Base-by-base conservation (phyloP, 1,140 invertebrate genomes). In the Melitaea cinxia region DNA sequence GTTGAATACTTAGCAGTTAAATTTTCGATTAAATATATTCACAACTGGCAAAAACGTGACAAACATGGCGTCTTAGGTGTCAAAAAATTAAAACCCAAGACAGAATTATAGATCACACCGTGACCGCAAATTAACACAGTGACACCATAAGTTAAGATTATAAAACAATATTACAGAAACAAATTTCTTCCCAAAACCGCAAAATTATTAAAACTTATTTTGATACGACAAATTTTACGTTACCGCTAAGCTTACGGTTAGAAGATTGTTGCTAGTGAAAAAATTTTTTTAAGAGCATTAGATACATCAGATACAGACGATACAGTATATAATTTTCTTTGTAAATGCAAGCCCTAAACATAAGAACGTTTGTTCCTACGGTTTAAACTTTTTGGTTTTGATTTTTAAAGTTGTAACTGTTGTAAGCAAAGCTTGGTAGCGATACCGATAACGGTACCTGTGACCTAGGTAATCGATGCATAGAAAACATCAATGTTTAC, bases 21-120 rank as follows among this genome's bases (percentile, higher is more conserved):
- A 72, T 72, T 79, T 78, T 74, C 75, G 62, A 52, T 59, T 77
- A 77, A 75, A 80, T 67, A 68, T 76, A 78, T 79, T 79, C 76
- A 79, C 70, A 74, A 83, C 70, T 82, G 65, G 75, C 70, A 81
- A 88, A 88, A 88, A 86, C 83, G 85, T 86, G 83, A 86, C 81
- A 84, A 88, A 86, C 77, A 88, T 88, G 85, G 85, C 85, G 83
- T 78, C 83, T 54, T 52, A 60, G 59, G 62, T 67, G 65, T 68
- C 49, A 65, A 56, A 54, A 56, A 56, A 49, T 57, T 26, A 45
- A n/a, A 54, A 52, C 33, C 24, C 47, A 65, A 28, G 33, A 14
- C 47, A 15, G 15, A 56, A 33, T 23, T 57, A 55, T 52, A 28
- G 37, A 24, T n/a, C n/a, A 10, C 23, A 55, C 26, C n/a, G 24